Evolutionary conservation across 1,140 invertebrate species (phyloP).

Genomic region (Drosophila ficusphila): DNA sequence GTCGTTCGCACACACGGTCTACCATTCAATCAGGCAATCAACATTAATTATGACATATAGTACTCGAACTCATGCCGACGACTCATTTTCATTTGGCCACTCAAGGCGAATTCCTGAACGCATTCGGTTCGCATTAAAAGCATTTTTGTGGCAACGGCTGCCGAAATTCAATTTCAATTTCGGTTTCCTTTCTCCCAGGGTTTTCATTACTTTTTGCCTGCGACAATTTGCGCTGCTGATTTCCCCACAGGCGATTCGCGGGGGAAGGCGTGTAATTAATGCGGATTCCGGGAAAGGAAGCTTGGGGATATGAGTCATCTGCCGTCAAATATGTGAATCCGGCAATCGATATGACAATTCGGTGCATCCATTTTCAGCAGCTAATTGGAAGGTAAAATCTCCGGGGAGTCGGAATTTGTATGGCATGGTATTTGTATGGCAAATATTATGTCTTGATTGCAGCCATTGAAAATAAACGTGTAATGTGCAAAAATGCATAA

Average conservation of each 20-base stretch:
- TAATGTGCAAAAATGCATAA: background rate
- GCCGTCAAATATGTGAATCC: conserved; percentile 30
- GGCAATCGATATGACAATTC: conserved; percentile 58
- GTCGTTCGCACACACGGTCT: conserved; percentile 1
- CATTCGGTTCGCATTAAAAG: conserved; percentile 45
- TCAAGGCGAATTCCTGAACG: conserved; percentile 56
- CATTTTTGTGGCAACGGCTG: conserved; percentile 40
- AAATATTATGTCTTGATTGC: conserved; percentile 18
- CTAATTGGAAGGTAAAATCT: conserved; percentile 51
- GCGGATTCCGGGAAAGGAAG: conserved; percentile 17
- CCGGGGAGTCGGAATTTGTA: background rate
- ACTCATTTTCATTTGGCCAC: conserved; percentile 27
- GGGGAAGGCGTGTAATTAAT: conserved; percentile 59
- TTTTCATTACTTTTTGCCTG: conserved; percentile 34
- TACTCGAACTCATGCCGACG: no score
- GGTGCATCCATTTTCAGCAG: conserved; percentile 43
- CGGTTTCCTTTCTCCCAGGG: conserved; percentile 25
- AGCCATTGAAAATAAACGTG: conserved; percentile 6
- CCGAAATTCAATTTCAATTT: conserved; percentile 52
- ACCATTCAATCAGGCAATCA: conserved; percentile 74
- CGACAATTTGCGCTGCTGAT: conserved; percentile 54
- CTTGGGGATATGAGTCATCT: conserved; percentile 28
- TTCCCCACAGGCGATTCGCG: conserved; percentile 55
- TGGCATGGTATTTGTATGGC: background rate
- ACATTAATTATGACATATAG: conserved; percentile 69